Evolutionary conservation across 1,140 invertebrate species (phyloP), one percentile per base, ranked within the genome.

Genomic region (Nebria ingens): DNA sequence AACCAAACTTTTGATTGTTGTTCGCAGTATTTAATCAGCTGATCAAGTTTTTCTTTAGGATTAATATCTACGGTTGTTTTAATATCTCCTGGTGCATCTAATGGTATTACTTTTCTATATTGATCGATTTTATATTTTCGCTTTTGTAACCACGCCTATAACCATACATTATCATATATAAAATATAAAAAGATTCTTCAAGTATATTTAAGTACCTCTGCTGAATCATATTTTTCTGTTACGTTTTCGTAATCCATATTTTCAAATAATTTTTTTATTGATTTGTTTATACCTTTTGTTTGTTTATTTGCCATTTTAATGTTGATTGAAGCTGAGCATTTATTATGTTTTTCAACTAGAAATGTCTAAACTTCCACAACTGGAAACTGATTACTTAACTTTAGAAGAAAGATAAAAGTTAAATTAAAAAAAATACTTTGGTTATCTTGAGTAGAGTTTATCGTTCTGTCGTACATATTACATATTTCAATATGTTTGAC

Each of bases 171-270:
- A 22, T 21, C 11, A 51, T 20, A 51, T 51, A n/a, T 51, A 15
- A 20, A 11, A 20, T 51, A 20, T 4, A 45, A 4, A 45, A 17
- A 12, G 17, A 45, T 11, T 51, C 6, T 6, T 51, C 11, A 51
- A 9, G 3, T 51, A 49, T 17, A 51, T 51, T 11, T 20, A 51
- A 51, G 59, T 63, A 65, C 64, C n/a, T 51, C 50, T 1, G 51
- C 63, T 51, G 49, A 21, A 25, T 58, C 42, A 19, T 52, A 56
- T 40, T 58, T 45, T 57, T 65, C 60, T 1, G 23, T 19, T 25
- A 52, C 58, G 21, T 57, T 19, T 19, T 59, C 61, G 58, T 65
- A 65, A 9, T 52, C 53, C 64, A 65, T 65, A 2, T 29, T 61
- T 22, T 57, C 52, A 42, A 65, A 63, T 22, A 61, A 57, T 45